phyloP scores from a whole-genome alignment of 1,140 invertebrate genomes.

The Oedothorax gibbosus region DNA sequence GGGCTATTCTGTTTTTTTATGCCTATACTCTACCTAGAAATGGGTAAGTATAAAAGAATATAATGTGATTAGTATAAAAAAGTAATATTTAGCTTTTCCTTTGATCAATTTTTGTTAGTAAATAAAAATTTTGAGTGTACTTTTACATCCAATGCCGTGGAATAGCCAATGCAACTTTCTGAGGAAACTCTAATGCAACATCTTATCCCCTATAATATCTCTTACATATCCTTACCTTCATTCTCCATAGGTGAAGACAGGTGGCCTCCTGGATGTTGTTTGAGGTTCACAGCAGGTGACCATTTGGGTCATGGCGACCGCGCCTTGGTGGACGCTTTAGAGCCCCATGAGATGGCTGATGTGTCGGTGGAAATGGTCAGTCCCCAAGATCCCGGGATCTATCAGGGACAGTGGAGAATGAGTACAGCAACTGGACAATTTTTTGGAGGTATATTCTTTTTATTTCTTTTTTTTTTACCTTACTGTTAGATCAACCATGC shows the following conservation, averaged over 20 bases:
- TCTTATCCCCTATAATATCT: too few relatives aligned
- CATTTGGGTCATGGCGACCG: conserved; percentile 73
- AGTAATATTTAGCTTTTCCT: too few relatives aligned
- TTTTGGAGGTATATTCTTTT: conserved; percentile 79
- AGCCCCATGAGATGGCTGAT: conserved; percentile 77
- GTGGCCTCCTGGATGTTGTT: conserved; percentile 82
- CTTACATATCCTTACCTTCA: too few relatives aligned
- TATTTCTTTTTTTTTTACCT: background rate
- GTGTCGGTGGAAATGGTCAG: conserved; percentile 78
- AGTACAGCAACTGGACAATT: conserved; percentile 81
- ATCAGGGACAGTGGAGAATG: conserved; percentile 86
- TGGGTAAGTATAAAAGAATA: too few relatives aligned
- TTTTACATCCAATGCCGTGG: background rate
- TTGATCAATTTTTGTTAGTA: too few relatives aligned
- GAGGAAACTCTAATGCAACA: background rate
- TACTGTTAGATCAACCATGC: background rate
- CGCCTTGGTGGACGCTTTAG: conserved; percentile 74
- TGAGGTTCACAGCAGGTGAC: conserved; percentile 77
- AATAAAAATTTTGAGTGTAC: background rate
- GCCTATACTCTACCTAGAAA: too few relatives aligned
- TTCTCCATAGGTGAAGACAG: conserved; percentile 72
- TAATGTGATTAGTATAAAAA: too few relatives aligned
- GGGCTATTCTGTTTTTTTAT: too few relatives aligned
- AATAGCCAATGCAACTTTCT: background rate
- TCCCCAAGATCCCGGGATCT: conserved; percentile 78